Percentiles rank a stretch among this genome's conserved stretches.
These are phyloP conservation scores for Kradibia gibbosae DNA, from an alignment of 1,140 invertebrate species.

Conservation along the genomic window DNA sequence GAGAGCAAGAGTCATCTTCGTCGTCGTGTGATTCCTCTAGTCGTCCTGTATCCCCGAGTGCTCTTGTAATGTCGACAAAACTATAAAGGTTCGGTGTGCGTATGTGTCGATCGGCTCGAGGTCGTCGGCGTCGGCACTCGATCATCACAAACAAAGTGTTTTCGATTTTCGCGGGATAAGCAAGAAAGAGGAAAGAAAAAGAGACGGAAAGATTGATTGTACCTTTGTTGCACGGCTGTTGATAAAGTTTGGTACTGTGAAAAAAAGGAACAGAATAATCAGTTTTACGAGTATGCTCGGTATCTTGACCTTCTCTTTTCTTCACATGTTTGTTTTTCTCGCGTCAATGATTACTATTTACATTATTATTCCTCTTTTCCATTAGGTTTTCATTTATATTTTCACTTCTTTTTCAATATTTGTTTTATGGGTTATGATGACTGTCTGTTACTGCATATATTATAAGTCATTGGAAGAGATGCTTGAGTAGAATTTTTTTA, in stretches of 20 bases:
- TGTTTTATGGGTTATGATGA: conserved; percentile 49
- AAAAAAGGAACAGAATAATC: conserved; percentile 18
- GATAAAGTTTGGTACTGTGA: conserved; percentile 32
- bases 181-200: not conserved
- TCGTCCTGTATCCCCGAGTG: not conserved
- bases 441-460: conserved; percentile 44
- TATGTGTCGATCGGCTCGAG: not conserved
- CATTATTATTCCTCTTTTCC: not conserved
- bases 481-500: not conserved
- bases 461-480: not conserved
- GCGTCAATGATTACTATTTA: not conserved
- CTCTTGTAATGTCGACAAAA: conserved; percentile 3
- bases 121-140: not conserved
- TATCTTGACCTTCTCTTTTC: not conserved
- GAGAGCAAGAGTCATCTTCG: conserved; percentile 14
- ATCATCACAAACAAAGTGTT: conserved; percentile 11
- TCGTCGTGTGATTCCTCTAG: conserved; percentile 25
- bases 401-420: not conserved
- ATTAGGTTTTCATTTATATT: conserved; percentile 39
- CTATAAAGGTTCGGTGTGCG: conserved; percentile 30
- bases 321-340: not conserved
- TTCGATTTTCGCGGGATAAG: conserved; percentile 18
- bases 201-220: conserved; percentile 28
- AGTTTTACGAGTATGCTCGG: not conserved
- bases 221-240: conserved; percentile 34